Evolutionary conservation across 1,140 invertebrate genomes (phyloP).

Genomic region (Cotesia glomerata): DNA sequence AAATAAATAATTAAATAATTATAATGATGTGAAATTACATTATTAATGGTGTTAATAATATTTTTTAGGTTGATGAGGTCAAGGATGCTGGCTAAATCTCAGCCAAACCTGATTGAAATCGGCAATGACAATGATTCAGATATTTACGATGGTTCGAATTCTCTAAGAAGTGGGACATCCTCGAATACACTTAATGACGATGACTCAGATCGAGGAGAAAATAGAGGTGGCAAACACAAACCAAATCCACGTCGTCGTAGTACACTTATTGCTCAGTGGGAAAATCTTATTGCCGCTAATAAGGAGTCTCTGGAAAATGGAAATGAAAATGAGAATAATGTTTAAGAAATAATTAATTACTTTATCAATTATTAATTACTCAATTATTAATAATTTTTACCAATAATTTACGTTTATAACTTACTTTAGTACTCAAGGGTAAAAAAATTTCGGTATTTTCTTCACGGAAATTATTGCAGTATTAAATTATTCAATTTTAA

Average conservation of each 20-base stretch:
- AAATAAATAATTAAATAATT: too few species aligned
- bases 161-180: slow-evolving; percentile 49
- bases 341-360: slow-evolving; percentile 31
- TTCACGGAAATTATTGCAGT: not conserved
- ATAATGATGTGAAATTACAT: too few species aligned
- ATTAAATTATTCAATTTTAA: too few species aligned
- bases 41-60: slow-evolving; percentile 2
- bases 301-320: slow-evolving; percentile 53
- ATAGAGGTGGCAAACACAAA: slow-evolving; percentile 45
- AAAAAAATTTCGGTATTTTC: slow-evolving; percentile 1
- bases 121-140: slow-evolving; percentile 54
- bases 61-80: slow-evolving; percentile 58
- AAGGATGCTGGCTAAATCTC: slow-evolving; percentile 59
- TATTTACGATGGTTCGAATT: slow-evolving; percentile 51
- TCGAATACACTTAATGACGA: slow-evolving; percentile 52
- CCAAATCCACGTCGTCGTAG: slow-evolving; percentile 57
- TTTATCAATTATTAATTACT: not conserved
- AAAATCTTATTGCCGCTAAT: slow-evolving; percentile 59
- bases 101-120: slow-evolving; percentile 59
- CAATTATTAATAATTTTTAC: not conserved
- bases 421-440: not conserved
- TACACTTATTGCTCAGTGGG: slow-evolving; percentile 65
- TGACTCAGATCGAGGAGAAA: slow-evolving; percentile 47
- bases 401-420: not conserved
- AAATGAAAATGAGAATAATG: slow-evolving; percentile 46